phyloP scores from a whole-genome alignment of 2,113 vertebrate genomes.

The Psittacara wagleri region DNA sequence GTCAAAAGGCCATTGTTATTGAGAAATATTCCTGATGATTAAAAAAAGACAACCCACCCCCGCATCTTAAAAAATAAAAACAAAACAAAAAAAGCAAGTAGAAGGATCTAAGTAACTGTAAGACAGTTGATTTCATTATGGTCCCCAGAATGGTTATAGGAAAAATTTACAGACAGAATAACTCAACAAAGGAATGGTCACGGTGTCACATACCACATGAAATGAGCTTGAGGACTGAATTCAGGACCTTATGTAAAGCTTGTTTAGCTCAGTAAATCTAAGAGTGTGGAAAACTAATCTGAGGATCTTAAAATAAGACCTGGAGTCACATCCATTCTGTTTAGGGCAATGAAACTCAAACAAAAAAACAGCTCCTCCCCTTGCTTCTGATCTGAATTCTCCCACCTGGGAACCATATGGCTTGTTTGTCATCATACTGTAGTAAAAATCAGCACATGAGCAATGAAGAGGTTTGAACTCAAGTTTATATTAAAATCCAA shows the following conservation, averaged over 20 bases:
- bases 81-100: background rate
- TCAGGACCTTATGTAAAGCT: background rate
- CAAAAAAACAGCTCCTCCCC: background rate
- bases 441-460: background rate
- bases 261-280: background rate
- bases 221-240: background rate
- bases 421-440: background rate
- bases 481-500: background rate
- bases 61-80: background rate
- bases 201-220: background rate
- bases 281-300: background rate
- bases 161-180: background rate
- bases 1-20: background rate
- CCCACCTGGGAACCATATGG: background rate
- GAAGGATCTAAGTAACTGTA: background rate
- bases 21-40: background rate
- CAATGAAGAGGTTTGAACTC: background rate
- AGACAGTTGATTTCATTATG: background rate
- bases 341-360: background rate
- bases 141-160: background rate
- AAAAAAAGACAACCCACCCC: background rate
- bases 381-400: background rate
- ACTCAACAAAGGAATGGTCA: background rate
- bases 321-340: background rate
- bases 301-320: background rate